phyloP scores from a whole-genome alignment of 2,797 vertebrate genomes.

The Parambassis ranga region DNA sequence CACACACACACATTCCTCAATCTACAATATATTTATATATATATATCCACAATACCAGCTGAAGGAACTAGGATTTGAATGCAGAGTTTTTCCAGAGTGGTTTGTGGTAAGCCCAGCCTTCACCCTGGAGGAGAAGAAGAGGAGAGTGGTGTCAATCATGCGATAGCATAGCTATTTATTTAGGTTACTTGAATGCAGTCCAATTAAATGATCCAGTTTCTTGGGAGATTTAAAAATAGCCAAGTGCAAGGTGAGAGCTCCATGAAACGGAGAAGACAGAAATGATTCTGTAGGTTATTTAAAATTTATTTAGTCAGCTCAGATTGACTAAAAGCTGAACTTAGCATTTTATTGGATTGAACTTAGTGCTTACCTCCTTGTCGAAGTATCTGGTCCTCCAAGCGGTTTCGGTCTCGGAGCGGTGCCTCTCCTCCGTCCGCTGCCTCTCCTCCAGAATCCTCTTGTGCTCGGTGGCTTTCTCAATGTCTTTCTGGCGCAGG shows the following conservation, averaged over 20 bases:
- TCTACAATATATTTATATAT: constrained; percentile 43
- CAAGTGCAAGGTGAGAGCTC: background rate
- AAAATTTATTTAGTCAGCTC: background rate
- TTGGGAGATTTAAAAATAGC: background rate
- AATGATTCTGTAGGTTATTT: constrained; percentile 5
- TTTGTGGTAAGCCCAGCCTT: constrained; percentile 94
- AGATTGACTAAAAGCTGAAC: too few species aligned
- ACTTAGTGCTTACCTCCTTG: constrained; percentile 88
- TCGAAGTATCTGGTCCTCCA: constrained; percentile 95
- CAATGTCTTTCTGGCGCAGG: constrained; percentile 90
- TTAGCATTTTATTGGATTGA: too few species aligned
- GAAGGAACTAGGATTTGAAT: constrained; percentile 64
- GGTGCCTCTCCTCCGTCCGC: constrained; percentile 90
- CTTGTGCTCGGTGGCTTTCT: constrained; percentile 96
- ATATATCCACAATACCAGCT: constrained; percentile 34
- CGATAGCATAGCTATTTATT: background rate
- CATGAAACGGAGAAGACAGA: constrained; percentile 2
- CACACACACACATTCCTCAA: constrained; percentile 26
- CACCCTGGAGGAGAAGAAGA: constrained; percentile 80
- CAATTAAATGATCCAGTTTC: background rate
- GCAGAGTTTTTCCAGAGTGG: constrained; percentile 89
- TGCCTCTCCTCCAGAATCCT: constrained; percentile 91
- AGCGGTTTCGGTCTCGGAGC: constrained; percentile 85
- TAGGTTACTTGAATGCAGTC: background rate
- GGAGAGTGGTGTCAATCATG: background rate